phyloP scores from a whole-genome alignment of 2,888 invertebrate genomes.

The Trichopoda pennipes region DNA sequence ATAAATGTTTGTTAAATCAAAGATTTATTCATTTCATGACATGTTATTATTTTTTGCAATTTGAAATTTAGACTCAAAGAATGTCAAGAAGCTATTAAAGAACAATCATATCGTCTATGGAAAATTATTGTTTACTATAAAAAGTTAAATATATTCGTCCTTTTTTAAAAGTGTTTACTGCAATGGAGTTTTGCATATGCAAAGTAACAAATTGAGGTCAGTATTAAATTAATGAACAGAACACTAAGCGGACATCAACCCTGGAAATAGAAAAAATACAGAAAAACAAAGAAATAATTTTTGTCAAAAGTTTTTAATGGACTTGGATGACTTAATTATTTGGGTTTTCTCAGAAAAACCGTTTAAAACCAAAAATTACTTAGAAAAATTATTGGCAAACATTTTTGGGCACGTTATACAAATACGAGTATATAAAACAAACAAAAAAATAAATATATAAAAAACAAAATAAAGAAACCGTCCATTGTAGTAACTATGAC shows the following conservation, averaged over 20 bases:
- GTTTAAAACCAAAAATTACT: not conserved
- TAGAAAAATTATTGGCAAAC: conserved; percentile 24
- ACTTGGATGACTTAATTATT: conserved; percentile 11
- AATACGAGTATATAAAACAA: too few relatives aligned
- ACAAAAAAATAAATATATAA: not conserved
- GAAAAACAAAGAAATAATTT: not conserved
- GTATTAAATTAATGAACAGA: conserved; percentile 62
- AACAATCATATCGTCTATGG: too few relatives aligned
- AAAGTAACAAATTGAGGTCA: conserved; percentile 33
- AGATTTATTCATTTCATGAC: too few relatives aligned
- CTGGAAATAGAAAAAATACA: not conserved
- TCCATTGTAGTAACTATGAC: conserved; percentile 33
- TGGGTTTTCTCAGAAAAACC: too few relatives aligned
- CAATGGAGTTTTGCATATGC: not conserved
- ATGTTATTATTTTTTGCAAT: too few relatives aligned
- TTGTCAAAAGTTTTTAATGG: conserved; percentile 25
- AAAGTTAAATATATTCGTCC: not conserved
- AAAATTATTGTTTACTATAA: too few relatives aligned
- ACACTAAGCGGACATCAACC: conserved; percentile 10
- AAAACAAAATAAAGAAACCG: not conserved
- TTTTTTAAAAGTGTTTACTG: not conserved
- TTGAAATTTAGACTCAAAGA: too few relatives aligned
- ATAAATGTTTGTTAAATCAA: too few relatives aligned
- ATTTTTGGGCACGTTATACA: conserved; percentile 7
- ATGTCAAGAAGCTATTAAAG: too few relatives aligned